Evolutionary conservation across 2,888 invertebrate species (phyloP).

Genomic region (Gasteruption jaculator): DNA sequence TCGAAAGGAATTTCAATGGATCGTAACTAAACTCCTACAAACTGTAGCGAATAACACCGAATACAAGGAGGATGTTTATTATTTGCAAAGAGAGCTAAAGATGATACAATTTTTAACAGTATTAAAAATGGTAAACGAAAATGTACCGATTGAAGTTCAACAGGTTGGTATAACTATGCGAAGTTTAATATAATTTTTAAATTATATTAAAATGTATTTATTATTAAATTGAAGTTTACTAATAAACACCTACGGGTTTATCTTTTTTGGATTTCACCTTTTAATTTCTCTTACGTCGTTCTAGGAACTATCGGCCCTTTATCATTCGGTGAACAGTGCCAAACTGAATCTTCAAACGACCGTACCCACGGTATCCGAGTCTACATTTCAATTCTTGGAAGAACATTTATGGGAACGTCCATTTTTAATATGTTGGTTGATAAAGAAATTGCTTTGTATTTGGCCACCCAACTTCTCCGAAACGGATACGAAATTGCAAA

Average conservation of each 20-base stretch:
- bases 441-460: conserved; percentile 35
- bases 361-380: conserved; percentile 44
- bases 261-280: conserved; percentile 3
- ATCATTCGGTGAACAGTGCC: conserved; percentile 21
- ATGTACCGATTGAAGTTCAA: conserved; percentile 23
- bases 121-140: conserved; percentile 25
- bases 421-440: conserved; percentile 36
- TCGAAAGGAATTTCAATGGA: conserved; percentile 30
- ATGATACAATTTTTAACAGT: conserved; percentile 26
- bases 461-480: conserved; percentile 26
- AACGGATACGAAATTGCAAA: conserved; percentile 32
- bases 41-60: conserved; percentile 22
- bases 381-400: conserved; percentile 51
- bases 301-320: conserved; percentile 32
- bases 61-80: conserved; percentile 15
- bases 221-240: conserved; percentile 19
- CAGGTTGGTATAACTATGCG: conserved; percentile 19
- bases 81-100: conserved; percentile 24
- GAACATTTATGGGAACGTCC: conserved; percentile 53
- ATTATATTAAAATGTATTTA: conserved; percentile 12
- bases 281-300: conserved; percentile 9
- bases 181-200: conserved; percentile 2
- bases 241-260: conserved; percentile 6
- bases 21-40: conserved; percentile 29
- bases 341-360: conserved; percentile 40